Percentiles rank a stretch among this genome's conserved stretches.
phyloP scores from a whole-genome alignment of 2,113 vertebrate genomes.

The Nicator chloris region DNA sequence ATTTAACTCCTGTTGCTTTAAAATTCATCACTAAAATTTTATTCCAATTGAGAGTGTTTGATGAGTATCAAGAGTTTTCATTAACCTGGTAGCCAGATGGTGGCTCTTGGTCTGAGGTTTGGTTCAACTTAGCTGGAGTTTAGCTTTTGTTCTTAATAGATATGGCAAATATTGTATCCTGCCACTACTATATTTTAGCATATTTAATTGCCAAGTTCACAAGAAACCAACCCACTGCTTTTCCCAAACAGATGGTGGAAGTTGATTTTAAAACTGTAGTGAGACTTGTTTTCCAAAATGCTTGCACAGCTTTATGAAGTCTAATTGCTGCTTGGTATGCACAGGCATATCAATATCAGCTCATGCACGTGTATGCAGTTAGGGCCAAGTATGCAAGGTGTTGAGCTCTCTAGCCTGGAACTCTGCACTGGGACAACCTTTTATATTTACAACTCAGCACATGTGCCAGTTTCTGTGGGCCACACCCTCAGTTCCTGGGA shows the following conservation, averaged over 20 bases:
- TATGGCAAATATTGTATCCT: constrained; percentile 40
- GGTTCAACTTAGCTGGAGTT: constrained; percentile 38
- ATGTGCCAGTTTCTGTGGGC: background rate
- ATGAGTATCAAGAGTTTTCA: background rate
- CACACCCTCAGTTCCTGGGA: background rate
- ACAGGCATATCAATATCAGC: background rate
- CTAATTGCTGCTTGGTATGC: constrained; percentile 22
- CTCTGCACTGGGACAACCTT: background rate
- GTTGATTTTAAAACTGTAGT: constrained; percentile 53
- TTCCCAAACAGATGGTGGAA: constrained; percentile 67
- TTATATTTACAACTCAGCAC: background rate
- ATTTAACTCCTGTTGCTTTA: background rate
- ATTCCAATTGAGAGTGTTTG: background rate
- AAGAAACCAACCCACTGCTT: constrained; percentile 23
- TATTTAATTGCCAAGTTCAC: constrained; percentile 67
- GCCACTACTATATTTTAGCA: constrained; percentile 41
- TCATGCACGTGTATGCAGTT: background rate
- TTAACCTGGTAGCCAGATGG: constrained; percentile 57
- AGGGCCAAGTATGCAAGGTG: background rate
- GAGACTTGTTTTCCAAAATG: constrained; percentile 58
- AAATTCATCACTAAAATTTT: background rate
- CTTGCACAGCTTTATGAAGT: constrained; percentile 42
- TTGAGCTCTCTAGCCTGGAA: background rate
- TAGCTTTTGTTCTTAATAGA: constrained; percentile 39
- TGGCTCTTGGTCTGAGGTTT: background rate